Percentiles rank a stretch among this genome's conserved stretches.
Evolutionary conservation across 2,888 invertebrate species (phyloP).

Genomic region (Aethes cnicana): DNA sequence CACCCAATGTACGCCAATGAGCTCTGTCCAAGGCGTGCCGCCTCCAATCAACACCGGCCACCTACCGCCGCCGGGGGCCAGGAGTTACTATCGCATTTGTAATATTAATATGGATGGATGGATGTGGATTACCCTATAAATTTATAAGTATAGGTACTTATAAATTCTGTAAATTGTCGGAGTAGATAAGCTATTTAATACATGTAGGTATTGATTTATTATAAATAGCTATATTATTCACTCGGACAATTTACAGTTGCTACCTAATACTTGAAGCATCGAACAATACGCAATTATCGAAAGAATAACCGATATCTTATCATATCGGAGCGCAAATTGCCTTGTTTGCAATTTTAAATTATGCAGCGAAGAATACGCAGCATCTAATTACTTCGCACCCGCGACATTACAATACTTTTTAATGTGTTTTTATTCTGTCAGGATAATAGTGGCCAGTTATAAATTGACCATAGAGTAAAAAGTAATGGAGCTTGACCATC

Average conservation of each 20-base stretch:
- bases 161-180: too few relatives aligned
- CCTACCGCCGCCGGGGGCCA: too few relatives aligned
- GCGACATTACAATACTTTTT: conserved; percentile 39
- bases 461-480: conserved; percentile 22
- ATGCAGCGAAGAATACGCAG: conserved; percentile 37
- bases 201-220: too few relatives aligned
- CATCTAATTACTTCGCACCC: conserved; percentile 50
- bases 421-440: conserved; percentile 16
- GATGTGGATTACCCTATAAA: too few relatives aligned
- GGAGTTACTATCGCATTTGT: too few relatives aligned
- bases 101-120: too few relatives aligned
- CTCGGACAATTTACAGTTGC: conserved; percentile 5
- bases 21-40: too few relatives aligned
- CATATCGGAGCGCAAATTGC: conserved; percentile 18
- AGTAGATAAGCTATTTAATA: too few relatives aligned
- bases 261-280: not conserved
- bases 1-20: too few relatives aligned
- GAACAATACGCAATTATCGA: conserved; percentile 3
- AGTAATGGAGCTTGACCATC: conserved; percentile 18
- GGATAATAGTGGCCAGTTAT: conserved; percentile 1
- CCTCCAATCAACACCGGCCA: too few relatives aligned
- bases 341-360: conserved; percentile 29
- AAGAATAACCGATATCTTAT: conserved; percentile 18
- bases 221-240: too few relatives aligned
- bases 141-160: too few relatives aligned